Evolutionary conservation across 2,888 invertebrate species (phyloP), one percentile per base, ranked within the genome.

Genomic region (Sinelater perroti): DNA sequence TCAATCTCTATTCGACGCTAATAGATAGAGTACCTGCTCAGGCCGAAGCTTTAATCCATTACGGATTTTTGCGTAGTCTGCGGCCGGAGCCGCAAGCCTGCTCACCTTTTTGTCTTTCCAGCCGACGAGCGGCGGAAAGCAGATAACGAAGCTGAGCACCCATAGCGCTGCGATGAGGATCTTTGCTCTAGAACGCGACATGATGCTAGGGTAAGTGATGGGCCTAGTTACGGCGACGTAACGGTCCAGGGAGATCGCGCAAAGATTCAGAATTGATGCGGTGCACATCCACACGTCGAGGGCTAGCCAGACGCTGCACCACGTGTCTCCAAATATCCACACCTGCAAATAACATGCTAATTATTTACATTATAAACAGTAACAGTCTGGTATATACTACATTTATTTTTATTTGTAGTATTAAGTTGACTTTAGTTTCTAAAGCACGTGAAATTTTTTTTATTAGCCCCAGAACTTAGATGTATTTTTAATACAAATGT

Each of bases 281-380:
- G 98, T 98, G 81, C 97, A 97, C 91, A 97, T 92, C 95, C 97
- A 96, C 7, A 98, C 97, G 79, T 98, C 98, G 54, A 97, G 88
- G 0, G 97, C 97, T 62, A 98, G 82, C 97, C 97, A 98, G 65
- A 95, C 87, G 60, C 93, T 91, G 80, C 97, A 98, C 95, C 97
- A 96, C 35, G 94, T 84, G 77, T 91, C 90, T 44, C 97, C 97
- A 76, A 97, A 98, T 70, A 97, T 92, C 98, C 98, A 98, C 74
- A 95, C 89, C 89, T 94, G 82, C 30, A 79, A 75, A 55, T n/a
- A n/a, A n/a, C n/a, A n/a, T n/a, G n/a, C n/a, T n/a, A n/a, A n/a
- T n/a, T n/a, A n/a, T n/a, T n/a, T n/a, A n/a, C n/a, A n/a, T n/a
- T n/a, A n/a, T n/a, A n/a, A n/a, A n/a, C n/a, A n/a, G n/a, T n/a